These are phyloP conservation scores for Temnopleurus reevesii DNA, from an alignment of 53 echinoderm and acorn worm genomes.

Conservation along the genomic window DNA sequence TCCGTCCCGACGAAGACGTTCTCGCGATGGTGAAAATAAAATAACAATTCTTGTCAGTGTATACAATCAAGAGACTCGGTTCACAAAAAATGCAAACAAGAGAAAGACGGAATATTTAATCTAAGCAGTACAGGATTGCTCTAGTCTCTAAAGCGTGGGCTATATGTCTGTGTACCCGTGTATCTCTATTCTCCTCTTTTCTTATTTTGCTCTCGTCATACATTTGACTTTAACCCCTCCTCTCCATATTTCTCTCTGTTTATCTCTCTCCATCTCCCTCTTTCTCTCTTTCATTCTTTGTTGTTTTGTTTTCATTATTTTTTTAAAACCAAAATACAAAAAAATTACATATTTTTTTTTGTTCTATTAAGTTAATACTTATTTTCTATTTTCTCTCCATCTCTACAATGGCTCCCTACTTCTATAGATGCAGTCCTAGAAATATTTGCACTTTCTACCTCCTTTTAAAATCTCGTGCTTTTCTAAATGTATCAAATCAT, in stretches of 20 bases:
- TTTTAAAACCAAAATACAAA: no score
- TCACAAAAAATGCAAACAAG: slow-evolving; percentile 43
- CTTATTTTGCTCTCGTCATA: not conserved
- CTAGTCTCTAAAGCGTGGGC: not conserved
- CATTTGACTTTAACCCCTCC: not conserved
- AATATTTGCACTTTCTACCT: no score
- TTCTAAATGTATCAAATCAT: not conserved
- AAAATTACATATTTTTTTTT: no score
- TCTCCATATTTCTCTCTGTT: not conserved
- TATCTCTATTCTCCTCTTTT: not conserved
- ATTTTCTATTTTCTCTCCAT: not conserved
- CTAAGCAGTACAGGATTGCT: not conserved
- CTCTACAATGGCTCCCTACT: not conserved
- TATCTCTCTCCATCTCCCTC: not conserved
- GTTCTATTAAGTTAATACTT: not conserved
- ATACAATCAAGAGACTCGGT: slow-evolving; percentile 41
- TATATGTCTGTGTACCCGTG: not conserved
- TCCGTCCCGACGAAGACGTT: not conserved
- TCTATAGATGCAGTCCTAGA: no score
- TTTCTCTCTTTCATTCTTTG: not conserved
- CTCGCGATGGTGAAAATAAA: slow-evolving; percentile 20
- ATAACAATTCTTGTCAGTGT: slow-evolving; percentile 37
- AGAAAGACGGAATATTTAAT: slow-evolving; percentile 16
- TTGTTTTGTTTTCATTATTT: not conserved
- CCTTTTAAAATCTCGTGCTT: no score